Evolutionary conservation across 2,888 invertebrate genomes (phyloP).

Genomic region (Acanthoscelides obtectus): DNA sequence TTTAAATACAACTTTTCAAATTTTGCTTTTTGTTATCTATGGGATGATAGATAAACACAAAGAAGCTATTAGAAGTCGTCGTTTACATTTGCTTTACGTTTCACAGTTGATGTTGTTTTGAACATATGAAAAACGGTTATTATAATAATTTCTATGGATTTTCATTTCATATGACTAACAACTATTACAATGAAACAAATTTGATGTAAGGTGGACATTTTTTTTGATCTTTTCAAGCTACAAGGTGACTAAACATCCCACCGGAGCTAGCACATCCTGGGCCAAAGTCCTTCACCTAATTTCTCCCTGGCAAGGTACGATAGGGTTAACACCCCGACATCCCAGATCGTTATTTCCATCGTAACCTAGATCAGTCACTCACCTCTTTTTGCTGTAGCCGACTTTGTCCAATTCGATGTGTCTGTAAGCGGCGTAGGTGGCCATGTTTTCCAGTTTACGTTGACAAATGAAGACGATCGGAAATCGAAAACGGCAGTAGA

Average conservation of each 20-base stretch:
- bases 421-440: conserved; percentile 89
- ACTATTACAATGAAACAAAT: too few species aligned
- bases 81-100: too few species aligned
- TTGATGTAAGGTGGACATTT: too few species aligned
- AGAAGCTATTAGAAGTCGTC: too few species aligned
- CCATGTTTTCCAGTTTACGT: conserved; percentile 56
- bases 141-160: too few species aligned
- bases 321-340: background rate
- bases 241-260: background rate
- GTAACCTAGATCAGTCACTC: conserved; percentile 32
- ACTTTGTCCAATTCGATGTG: conserved; percentile 92
- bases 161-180: too few species aligned
- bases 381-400: conserved; percentile 92
- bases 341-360: background rate
- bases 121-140: too few species aligned
- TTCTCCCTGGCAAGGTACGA: background rate
- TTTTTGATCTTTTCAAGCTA: background rate
- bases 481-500: too few species aligned
- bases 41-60: too few species aligned
- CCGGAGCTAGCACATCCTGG: background rate
- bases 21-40: too few species aligned
- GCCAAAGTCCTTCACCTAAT: background rate
- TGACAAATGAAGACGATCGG: conserved; percentile 16
- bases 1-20: too few species aligned
- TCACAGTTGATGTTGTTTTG: too few species aligned